Percentiles rank a stretch among this genome's conserved stretches.
phyloP scores from a whole-genome alignment of 2,797 vertebrate genomes.

The Hapalemur alaotrensis region DNA sequence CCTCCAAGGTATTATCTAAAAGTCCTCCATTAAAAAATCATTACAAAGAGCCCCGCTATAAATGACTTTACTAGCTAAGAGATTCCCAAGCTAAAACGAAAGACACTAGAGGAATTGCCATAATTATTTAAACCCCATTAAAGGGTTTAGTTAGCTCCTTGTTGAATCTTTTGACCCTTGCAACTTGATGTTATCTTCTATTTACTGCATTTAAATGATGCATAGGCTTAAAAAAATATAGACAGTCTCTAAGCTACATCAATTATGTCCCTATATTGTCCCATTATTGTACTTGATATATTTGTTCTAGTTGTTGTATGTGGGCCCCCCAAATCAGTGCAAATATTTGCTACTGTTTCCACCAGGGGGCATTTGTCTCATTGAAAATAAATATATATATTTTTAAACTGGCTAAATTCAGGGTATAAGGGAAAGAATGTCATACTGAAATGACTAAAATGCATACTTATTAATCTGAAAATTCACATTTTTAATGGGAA shows the following conservation, averaged over 20 bases:
- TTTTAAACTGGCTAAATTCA: constrained; percentile 24
- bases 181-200: neutral
- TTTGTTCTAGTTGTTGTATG: neutral
- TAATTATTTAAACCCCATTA: neutral
- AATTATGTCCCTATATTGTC: neutral
- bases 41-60: constrained; percentile 53
- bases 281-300: neutral
- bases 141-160: constrained; percentile 42
- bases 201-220: neutral
- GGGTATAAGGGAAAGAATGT: neutral
- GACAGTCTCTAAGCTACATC: neutral
- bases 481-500: neutral
- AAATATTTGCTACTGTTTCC: constrained; percentile 51
- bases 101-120: neutral
- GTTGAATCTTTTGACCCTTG: neutral
- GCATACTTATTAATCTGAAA: neutral
- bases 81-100: constrained; percentile 35
- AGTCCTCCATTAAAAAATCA: constrained; percentile 67
- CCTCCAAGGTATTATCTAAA: constrained; percentile 55
- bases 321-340: neutral
- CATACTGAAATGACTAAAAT: neutral
- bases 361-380: constrained; percentile 40
- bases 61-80: constrained; percentile 50
- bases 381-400: constrained; percentile 23
- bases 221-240: neutral